Conservation (phyloP, 1,140 invertebrate genomes). For the Leguminivora glycinivorella region DNA sequence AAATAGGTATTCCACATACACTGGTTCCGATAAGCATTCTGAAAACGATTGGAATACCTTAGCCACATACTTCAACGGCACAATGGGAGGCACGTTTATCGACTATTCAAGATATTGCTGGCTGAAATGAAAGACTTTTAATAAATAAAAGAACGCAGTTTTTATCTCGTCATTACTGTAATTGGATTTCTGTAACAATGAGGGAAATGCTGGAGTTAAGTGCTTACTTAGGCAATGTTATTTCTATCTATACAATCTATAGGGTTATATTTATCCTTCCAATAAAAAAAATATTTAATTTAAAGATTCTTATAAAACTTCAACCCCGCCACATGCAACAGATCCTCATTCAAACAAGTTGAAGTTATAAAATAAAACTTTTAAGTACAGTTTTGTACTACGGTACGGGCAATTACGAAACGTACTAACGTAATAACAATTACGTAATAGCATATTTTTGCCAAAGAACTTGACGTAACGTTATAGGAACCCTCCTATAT, state of each 20-base stretch:
- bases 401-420: too few relatives aligned
- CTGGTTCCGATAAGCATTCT: neutral
- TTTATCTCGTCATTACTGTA: constrained; percentile 18
- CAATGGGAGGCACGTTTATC: constrained; percentile 26
- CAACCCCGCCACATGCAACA: too few relatives aligned
- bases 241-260: neutral
- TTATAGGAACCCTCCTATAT: too few relatives aligned
- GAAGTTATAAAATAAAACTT: too few relatives aligned
- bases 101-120: constrained; percentile 27
- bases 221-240: neutral
- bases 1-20: neutral
- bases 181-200: constrained; percentile 27
- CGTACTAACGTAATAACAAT: too few relatives aligned
- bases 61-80: constrained; percentile 26
- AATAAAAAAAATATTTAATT: too few relatives aligned
- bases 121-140: constrained; percentile 26
- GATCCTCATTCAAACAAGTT: too few relatives aligned
- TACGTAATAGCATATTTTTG: too few relatives aligned
- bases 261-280: neutral
- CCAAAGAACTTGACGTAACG: too few relatives aligned
- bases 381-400: too few relatives aligned
- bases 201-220: neutral
- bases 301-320: too few relatives aligned
- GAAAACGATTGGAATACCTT: neutral
- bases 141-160: constrained; percentile 27